Evolutionary conservation across 2,113 vertebrate species (phyloP).

Genomic region (Mugil cephalus): DNA sequence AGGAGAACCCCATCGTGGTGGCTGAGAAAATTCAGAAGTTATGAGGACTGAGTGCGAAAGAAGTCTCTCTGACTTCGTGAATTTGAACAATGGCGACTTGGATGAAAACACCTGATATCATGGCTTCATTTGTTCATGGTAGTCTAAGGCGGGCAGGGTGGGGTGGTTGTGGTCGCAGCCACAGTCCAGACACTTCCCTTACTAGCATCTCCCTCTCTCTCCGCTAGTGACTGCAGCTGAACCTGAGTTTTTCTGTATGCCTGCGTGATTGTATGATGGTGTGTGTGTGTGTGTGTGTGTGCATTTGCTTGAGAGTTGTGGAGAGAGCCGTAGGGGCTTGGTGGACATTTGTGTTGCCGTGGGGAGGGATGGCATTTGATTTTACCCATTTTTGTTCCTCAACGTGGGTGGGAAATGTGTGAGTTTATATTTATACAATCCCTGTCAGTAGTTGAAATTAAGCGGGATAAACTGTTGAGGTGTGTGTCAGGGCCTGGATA

Average conservation of each 20-base stretch:
- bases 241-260: constrained; percentile 31
- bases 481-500: constrained; percentile 46
- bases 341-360: constrained; percentile 66
- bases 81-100: constrained; percentile 78
- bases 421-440: constrained; percentile 71
- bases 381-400: constrained; percentile 69
- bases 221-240: constrained; percentile 59
- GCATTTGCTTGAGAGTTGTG: constrained; percentile 69
- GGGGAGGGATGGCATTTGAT: constrained; percentile 69
- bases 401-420: constrained; percentile 56
- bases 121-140: constrained; percentile 81
- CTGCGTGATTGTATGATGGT: constrained; percentile 45
- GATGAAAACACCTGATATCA: constrained; percentile 78
- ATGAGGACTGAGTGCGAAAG: constrained; percentile 81
- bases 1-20: constrained; percentile 92
- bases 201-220: constrained; percentile 81
- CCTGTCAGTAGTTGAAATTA: constrained; percentile 59
- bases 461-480: constrained; percentile 40
- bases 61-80: constrained; percentile 69
- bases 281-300: constrained; percentile 32
- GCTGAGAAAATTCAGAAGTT: constrained; percentile 95
- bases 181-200: constrained; percentile 68
- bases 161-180: constrained; percentile 56
- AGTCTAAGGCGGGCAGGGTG: constrained; percentile 63
- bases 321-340: constrained; percentile 69